A percentile compares a stretch with the other conserved stretches of the same genome.
phyloP scores from a whole-genome alignment of 2,888 invertebrate genomes.

The Andrena bicolor region DNA sequence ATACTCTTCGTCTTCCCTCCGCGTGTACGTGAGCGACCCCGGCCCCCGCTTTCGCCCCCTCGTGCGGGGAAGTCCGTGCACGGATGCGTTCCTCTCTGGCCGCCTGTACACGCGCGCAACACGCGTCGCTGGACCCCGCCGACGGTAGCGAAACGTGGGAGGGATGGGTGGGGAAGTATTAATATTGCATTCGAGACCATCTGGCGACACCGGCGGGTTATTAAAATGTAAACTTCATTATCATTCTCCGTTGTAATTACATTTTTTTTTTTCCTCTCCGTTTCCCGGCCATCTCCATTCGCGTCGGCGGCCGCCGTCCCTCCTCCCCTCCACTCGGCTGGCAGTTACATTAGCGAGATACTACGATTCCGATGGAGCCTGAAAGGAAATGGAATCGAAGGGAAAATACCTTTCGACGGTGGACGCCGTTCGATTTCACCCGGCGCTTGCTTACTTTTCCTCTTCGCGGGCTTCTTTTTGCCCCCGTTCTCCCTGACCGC shows the following conservation, averaged over 20 bases:
- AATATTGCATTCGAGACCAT: constrained; percentile 77
- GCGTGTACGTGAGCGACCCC: background rate
- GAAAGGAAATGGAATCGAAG: constrained; percentile 35
- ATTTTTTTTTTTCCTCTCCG: constrained; percentile 66
- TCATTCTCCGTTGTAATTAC: constrained; percentile 76
- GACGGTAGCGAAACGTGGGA: constrained; percentile 36
- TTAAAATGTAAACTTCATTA: constrained; percentile 79
- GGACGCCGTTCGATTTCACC: constrained; percentile 39
- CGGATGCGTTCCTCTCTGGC: background rate
- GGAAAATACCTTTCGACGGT: constrained; percentile 35
- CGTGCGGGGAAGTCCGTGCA: background rate
- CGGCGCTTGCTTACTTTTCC: constrained; percentile 37
- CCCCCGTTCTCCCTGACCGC: constrained; percentile 1
- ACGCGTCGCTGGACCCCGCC: constrained; percentile 22
- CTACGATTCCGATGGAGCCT: constrained; percentile 53
- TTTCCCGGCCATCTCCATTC: background rate
- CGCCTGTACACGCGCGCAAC: background rate
- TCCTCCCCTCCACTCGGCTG: background rate
- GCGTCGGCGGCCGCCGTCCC: background rate
- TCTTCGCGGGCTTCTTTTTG: constrained; percentile 26
- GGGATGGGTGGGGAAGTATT: constrained; percentile 59
- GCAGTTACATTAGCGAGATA: constrained; percentile 66
- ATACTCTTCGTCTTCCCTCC: constrained; percentile 9
- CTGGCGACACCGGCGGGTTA: constrained; percentile 75
- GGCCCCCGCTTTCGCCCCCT: too few relatives aligned